Conservation (phyloP, 2,888 invertebrate genomes). For the Synanthedon formicaeformis region DNA sequence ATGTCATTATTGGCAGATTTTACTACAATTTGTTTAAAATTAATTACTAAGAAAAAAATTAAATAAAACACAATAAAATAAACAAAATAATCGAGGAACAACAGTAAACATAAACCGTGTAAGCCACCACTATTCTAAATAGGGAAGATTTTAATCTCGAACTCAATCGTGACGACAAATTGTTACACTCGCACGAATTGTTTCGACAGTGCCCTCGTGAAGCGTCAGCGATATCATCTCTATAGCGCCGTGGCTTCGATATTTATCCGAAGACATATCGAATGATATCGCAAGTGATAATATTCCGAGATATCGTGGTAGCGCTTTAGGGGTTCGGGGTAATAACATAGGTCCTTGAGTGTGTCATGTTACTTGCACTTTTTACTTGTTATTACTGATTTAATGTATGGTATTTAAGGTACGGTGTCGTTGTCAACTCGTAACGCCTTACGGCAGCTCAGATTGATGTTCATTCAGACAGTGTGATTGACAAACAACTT, state of each 20-base stretch:
- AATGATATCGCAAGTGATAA: constrained; percentile 15
- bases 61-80: too few species aligned
- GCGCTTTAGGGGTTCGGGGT: not conserved
- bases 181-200: constrained; percentile 41
- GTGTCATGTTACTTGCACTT: not conserved
- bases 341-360: not conserved
- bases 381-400: not conserved
- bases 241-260: constrained; percentile 3
- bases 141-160: constrained; percentile 31
- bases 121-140: not conserved
- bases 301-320: not conserved
- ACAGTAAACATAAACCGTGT: not conserved
- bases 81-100: not conserved
- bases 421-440: not conserved
- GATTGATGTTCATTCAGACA: not conserved
- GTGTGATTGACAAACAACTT: not conserved
- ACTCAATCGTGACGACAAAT: constrained; percentile 47
- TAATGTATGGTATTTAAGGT: not conserved
- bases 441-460: not conserved
- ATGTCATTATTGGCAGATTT: too few species aligned
- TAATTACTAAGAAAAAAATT: too few species aligned
- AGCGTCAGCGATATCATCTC: constrained; percentile 20
- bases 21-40: too few species aligned
- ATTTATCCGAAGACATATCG: constrained; percentile 7
- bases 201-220: constrained; percentile 27